A percentile compares a stretch with the other conserved stretches of the same genome.
Evolutionary conservation across 2,888 invertebrate genomes (phyloP).

Genomic region (Hydraecia micacea): DNA sequence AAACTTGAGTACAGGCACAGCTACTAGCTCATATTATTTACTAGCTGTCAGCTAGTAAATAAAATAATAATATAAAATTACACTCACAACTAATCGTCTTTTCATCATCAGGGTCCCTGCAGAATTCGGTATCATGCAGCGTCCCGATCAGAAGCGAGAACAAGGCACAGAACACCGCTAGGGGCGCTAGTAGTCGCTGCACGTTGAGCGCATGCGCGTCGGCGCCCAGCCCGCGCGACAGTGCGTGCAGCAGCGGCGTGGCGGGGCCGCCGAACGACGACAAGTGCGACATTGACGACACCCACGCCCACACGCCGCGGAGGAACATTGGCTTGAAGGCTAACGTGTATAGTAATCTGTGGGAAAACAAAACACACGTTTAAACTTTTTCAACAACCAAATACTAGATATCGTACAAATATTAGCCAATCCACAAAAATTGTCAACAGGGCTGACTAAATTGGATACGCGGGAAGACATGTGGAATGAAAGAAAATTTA

Average conservation of each 20-base stretch:
- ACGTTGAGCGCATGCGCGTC: slow-evolving; percentile 90
- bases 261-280: slow-evolving; percentile 85
- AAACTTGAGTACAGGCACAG: background rate
- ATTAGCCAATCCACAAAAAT: background rate
- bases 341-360: slow-evolving; percentile 93
- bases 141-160: slow-evolving; percentile 95
- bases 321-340: slow-evolving; percentile 95
- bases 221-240: slow-evolving; percentile 92
- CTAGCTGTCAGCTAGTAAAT: too few species aligned
- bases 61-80: background rate
- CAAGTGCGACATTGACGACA: slow-evolving; percentile 84
- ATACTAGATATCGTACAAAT: background rate
- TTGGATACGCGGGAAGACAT: background rate
- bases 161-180: slow-evolving; percentile 96
- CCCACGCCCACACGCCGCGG: slow-evolving; percentile 93
- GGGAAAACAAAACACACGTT: background rate
- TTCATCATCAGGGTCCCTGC: slow-evolving; percentile 86
- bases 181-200: slow-evolving; percentile 93
- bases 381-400: background rate
- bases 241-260: slow-evolving; percentile 91
- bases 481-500: background rate
- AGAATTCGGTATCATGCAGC: slow-evolving; percentile 96
- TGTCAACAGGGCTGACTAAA: background rate
- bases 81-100: slow-evolving; percentile 79
- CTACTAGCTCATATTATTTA: too few species aligned